Conservation (phyloP, 2,888 invertebrate species). For the Oscheius onirici region DNA sequence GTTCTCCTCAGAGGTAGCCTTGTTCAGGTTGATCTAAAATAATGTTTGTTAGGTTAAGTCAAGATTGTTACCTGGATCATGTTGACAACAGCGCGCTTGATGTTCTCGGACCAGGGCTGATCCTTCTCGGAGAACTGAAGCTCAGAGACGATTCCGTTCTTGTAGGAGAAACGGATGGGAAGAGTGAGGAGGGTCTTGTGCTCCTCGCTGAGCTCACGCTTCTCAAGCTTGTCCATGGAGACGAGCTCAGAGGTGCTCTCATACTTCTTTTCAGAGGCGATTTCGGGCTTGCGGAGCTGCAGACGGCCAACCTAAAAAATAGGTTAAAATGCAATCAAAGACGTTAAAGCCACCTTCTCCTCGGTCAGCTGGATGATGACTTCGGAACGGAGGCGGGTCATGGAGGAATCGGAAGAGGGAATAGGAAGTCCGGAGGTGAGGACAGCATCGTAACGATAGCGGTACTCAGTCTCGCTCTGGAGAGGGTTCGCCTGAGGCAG, state of each 20-base stretch:
- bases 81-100: slow-evolving; percentile 67
- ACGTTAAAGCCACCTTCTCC: background rate
- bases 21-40: slow-evolving; percentile 30
- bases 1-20: slow-evolving; percentile 37
- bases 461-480: slow-evolving; percentile 43
- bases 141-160: slow-evolving; percentile 60
- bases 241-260: background rate
- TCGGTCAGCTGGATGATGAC: slow-evolving; percentile 21
- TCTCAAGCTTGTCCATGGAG: slow-evolving; percentile 43
- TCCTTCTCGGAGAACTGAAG: slow-evolving; percentile 50
- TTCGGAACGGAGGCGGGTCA: slow-evolving; percentile 29
- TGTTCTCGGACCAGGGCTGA: slow-evolving; percentile 63
- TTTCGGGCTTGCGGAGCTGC: slow-evolving; percentile 8
- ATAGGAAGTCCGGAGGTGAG: slow-evolving; percentile 47
- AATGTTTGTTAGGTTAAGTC: background rate
- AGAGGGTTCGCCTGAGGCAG: slow-evolving; percentile 36
- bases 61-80: slow-evolving; percentile 41
- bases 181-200: slow-evolving; percentile 48
- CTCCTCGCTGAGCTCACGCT: slow-evolving; percentile 44
- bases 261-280: background rate
- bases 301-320: slow-evolving; percentile 3
- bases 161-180: slow-evolving; percentile 61
- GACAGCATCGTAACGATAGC: slow-evolving; percentile 44
- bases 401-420: slow-evolving; percentile 31
- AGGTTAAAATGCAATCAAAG: background rate